Evolutionary conservation across 2,888 invertebrate species (phyloP).

Genomic region (Nomada fucata): DNA sequence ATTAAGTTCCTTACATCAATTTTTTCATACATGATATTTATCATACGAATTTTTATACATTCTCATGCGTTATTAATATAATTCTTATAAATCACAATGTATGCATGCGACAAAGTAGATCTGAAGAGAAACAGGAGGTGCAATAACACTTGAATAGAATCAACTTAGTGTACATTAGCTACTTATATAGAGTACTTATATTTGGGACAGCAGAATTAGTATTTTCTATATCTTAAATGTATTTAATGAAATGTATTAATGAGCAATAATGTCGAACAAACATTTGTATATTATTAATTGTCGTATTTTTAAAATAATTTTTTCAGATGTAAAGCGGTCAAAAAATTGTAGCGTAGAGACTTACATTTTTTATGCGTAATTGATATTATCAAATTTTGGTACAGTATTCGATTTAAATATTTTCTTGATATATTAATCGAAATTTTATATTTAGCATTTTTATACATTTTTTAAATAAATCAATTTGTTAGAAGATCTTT

Average conservation of each 20-base stretch:
- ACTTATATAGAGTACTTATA: slow-evolving; percentile 56
- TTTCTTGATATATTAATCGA: slow-evolving; percentile 37
- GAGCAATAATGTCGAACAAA: slow-evolving; percentile 23
- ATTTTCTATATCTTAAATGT: slow-evolving; percentile 43
- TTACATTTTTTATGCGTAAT: slow-evolving; percentile 25
- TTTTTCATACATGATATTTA: slow-evolving; percentile 15
- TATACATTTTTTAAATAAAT: slow-evolving; percentile 73
- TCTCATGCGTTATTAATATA: slow-evolving; percentile 29
- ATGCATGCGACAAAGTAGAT: slow-evolving; percentile 52
- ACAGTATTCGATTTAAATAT: slow-evolving; percentile 23
- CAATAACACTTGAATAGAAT: slow-evolving; percentile 35
- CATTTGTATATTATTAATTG: slow-evolving; percentile 47
- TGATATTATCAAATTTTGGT: slow-evolving; percentile 41
- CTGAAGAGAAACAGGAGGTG: slow-evolving; percentile 53
- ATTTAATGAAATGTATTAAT: slow-evolving; percentile 31
- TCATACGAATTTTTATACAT: slow-evolving; percentile 37
- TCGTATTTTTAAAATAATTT: slow-evolving; percentile 48
- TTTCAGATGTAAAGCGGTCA: slow-evolving; percentile 5
- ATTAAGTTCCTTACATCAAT: slow-evolving; percentile 34
- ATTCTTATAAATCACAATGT: slow-evolving; percentile 38
- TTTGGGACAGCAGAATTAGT: slow-evolving; percentile 51
- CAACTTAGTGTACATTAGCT: slow-evolving; percentile 56
- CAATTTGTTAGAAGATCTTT: slow-evolving; percentile 61
- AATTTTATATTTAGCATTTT: slow-evolving; percentile 62
- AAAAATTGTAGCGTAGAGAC: slow-evolving; percentile 28